Base-by-base conservation (phyloP, 2,888 invertebrate species). In the Leptinotarsa juncta region DNA sequence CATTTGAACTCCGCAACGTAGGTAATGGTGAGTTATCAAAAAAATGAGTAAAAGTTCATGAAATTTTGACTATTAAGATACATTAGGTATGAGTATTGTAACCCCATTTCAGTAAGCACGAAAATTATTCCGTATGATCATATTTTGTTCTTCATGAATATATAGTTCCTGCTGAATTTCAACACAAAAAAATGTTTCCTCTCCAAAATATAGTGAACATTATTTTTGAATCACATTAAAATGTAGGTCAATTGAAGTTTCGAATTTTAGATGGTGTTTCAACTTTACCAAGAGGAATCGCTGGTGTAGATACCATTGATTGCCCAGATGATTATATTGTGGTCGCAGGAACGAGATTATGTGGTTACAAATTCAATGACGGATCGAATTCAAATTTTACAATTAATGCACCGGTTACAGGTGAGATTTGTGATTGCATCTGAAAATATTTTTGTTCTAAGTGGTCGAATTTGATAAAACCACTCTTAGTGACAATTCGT, bases 281-380 rank as follows among this genome's bases (percentile, higher is more conserved):
- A 76, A 88, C 93, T 5, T 90, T 93, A 51, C 91, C 93, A 3
- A 90, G 90, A 49, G 91, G 91, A 1, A 93, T 94, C 86, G 94
- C 94, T 1, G 95, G 94, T 0, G 92, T 92, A 66, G 94, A 94
- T 82, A 90, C 93, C 71, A 91, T 93, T 81, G 93, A 94, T 86
- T 95, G 95, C 84, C 94, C 94, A 0, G 92, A 92, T 79, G 95
- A 95, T 85, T 95, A 92, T 88, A 89, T 95, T 65, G 89, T 93
- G 2, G 89, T 94, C 76, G 91, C 93, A 69, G 93, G 93, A 16
- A 90, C 92, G 32, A 89, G 94, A 71, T 88, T 95, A 3, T 95
- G 95, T 81, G 95, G 94, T 0, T 93, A 94, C 71, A 89, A 92
- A 50, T 89, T 94, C 18, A 95, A 94, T 83, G 94, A 95, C 84